Conservation (phyloP, 37 sponge, comb jelly and placozoan genomes). For the Sycon ciliatum region DNA sequence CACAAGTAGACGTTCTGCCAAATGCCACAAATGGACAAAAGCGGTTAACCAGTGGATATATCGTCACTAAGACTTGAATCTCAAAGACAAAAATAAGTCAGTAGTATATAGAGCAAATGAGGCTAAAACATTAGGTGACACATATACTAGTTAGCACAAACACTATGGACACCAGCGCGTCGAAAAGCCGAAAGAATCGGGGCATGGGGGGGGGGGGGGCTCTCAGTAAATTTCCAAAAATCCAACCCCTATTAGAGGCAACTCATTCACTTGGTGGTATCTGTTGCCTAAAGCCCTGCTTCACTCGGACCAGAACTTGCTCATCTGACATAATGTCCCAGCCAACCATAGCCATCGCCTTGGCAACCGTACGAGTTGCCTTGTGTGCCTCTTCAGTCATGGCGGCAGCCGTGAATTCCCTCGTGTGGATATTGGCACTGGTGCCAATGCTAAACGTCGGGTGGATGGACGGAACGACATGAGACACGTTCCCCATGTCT, state of each 20-base stretch:
- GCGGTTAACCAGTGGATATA: too few species aligned
- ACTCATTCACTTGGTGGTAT: neutral
- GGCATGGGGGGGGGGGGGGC: too few species aligned
- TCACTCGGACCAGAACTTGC: neutral
- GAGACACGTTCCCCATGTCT: conserved; percentile 86
- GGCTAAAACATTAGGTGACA: too few species aligned
- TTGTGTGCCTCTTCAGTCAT: conserved; percentile 49
- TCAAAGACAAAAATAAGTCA: too few species aligned
- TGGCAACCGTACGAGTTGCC: conserved; percentile 46
- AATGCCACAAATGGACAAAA: too few species aligned
- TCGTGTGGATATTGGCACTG: conserved; percentile 47
- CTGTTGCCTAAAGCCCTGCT: neutral
- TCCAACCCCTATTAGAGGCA: neutral
- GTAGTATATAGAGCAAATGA: too few species aligned
- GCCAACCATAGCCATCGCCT: conserved; percentile 65
- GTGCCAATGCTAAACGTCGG: conserved; percentile 54
- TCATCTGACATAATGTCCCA: conserved; percentile 50
- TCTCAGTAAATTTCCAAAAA: too few species aligned
- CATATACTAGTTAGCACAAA: too few species aligned
- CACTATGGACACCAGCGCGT: too few species aligned
- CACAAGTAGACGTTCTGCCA: too few species aligned
- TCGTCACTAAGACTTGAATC: too few species aligned
- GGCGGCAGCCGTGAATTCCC: conserved; percentile 42
- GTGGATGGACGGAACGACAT: conserved; percentile 71
- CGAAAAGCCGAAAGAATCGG: too few species aligned